Base-by-base conservation (phyloP, 2,888 invertebrate species). In the Apoda limacodes region DNA sequence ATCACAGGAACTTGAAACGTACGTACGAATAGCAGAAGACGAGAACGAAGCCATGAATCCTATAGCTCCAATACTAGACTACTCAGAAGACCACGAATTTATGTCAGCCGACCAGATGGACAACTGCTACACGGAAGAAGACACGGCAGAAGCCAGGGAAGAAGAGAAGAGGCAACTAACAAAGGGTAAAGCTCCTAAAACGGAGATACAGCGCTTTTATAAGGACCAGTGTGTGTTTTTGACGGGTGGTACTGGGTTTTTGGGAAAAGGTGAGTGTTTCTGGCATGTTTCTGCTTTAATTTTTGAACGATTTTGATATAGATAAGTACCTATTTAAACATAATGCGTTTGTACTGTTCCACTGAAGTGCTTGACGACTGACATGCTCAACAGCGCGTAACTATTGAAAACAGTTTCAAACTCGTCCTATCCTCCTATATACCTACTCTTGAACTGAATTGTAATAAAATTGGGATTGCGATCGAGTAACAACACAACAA, bases 31-130 rank as follows among this genome's bases (percentile, higher is more conserved):
- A 10, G 53, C 65, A 0, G 70, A 72, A 27, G 52, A 53, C 1
- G 76, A 80, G 11, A 75, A 70, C 43, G 54, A 69, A 30, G 65
- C 65, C 0, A 74, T 80, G 75, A 75, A 65, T 29, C 71, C 78
- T 0, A 65, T 67, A 2, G 76, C 76, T 0, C 59, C 63, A 0
- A 66, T 75, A 14, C 40, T 75, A 23, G 82, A 84, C 50, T 83
- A 55, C 44, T 70, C 83, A 0, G 83, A 83, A 42, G 82, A 83
- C 53, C 75, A 80, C 39, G 72, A 76, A 41, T 85, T 84, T 51
- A 65, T 72, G 1, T 82, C 84, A 0, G 74, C 78, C 21, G 63
- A 65, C 37, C 60, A 75, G 42, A 50, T 83, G 22, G 67, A 67
- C 40, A 64, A 76, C 7, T 82, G 78, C 41, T 84, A 83, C 45